These are phyloP conservation scores for Ciconia boyciana DNA, from an alignment of 2,113 vertebrate genomes.

Conservation along the genomic window DNA sequence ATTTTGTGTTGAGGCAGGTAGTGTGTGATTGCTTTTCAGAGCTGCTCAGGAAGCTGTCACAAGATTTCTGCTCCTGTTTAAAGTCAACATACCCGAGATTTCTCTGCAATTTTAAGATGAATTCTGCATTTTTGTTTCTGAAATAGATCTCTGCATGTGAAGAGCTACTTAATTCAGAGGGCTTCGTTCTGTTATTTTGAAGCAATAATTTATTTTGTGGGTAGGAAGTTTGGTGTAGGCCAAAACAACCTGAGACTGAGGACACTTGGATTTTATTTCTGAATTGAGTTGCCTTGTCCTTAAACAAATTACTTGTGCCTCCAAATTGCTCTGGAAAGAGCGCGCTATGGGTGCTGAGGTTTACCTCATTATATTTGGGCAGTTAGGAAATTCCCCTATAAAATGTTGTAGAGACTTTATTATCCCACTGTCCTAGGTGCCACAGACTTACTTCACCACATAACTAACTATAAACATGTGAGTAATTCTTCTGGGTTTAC, in stretches of 20 bases:
- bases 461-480: not conserved
- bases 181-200: not conserved
- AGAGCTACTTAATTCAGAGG: not conserved
- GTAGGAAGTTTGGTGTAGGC: not conserved
- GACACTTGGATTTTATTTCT: not conserved
- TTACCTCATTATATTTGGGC: not conserved
- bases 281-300: not conserved
- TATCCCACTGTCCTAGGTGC: not conserved
- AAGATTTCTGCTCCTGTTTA: not conserved
- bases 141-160: not conserved
- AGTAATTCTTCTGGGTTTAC: constrained; percentile 4
- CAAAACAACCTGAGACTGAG: not conserved
- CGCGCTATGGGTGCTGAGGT: not conserved
- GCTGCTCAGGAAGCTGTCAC: not conserved
- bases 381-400: not conserved
- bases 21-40: not conserved
- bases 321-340: not conserved
- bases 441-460: not conserved
- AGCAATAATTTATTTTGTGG: not conserved
- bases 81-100: not conserved
- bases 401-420: not conserved
- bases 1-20: not conserved
- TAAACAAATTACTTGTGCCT: not conserved
- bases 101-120: not conserved
- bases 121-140: not conserved